A percentile compares a stretch with the other conserved stretches of the same genome.
Evolutionary conservation across 2,797 vertebrate species (phyloP).

Genomic region (Alfaro cultratus): DNA sequence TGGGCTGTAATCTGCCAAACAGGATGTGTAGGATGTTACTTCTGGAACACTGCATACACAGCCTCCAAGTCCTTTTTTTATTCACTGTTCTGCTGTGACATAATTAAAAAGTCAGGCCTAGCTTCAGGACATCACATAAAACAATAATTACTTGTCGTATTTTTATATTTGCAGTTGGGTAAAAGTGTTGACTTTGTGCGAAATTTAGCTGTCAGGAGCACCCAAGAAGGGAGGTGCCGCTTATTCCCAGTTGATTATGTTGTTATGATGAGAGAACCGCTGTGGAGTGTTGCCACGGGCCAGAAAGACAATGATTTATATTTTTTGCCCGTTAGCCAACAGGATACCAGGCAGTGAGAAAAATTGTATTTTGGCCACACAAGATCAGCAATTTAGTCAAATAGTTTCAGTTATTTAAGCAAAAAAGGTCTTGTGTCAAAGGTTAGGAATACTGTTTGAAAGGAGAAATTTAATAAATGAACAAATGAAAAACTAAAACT

Average conservation of each 20-base stretch:
- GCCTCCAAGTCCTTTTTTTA: neutral
- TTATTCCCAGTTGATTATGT: neutral
- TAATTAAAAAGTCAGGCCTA: neutral
- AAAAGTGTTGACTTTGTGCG: neutral
- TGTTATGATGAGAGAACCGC: neutral
- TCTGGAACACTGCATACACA: conserved; percentile 1
- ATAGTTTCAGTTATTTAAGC: neutral
- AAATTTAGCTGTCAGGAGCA: neutral
- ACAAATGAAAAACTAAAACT: neutral
- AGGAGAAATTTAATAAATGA: neutral
- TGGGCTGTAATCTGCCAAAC: conserved; percentile 41
- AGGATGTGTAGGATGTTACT: conserved; percentile 29
- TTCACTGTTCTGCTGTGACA: neutral
- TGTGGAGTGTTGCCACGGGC: neutral
- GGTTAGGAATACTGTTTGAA: neutral
- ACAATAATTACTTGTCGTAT: neutral
- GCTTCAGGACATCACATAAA: neutral
- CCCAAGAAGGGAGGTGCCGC: neutral
- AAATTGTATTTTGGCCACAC: neutral
- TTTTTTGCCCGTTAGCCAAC: neutral
- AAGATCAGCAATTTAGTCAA: neutral
- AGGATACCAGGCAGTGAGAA: neutral
- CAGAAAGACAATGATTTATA: neutral
- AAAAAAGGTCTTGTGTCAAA: neutral
- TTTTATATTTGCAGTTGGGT: neutral